A percentile compares a stretch with the other conserved stretches of the same genome.
These are phyloP conservation scores for Nasonovia ribisnigri DNA, from an alignment of 2,888 invertebrate species.

Conservation along the genomic window DNA sequence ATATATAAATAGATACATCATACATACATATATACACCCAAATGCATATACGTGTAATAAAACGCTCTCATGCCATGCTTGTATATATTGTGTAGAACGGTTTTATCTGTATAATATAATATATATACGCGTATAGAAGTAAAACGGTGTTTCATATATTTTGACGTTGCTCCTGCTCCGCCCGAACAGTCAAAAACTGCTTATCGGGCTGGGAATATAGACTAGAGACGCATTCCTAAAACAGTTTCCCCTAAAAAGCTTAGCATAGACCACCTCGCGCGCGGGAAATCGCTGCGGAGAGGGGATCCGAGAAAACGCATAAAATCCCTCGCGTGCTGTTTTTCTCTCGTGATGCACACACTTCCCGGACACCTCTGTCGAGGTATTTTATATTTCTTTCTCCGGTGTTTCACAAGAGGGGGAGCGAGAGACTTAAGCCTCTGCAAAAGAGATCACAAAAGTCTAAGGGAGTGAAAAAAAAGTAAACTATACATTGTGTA, in stretches of 20 bases:
- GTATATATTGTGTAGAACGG: background rate
- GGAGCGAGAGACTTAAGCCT: slow-evolving; percentile 34
- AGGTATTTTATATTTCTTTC: slow-evolving; percentile 17
- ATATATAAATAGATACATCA: background rate
- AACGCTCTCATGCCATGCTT: background rate
- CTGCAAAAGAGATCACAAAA: slow-evolving; percentile 28
- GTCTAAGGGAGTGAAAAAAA: slow-evolving; percentile 5
- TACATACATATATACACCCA: background rate
- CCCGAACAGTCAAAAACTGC: slow-evolving; percentile 54
- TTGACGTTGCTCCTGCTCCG: slow-evolving; percentile 37
- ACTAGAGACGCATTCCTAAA: slow-evolving; percentile 41
- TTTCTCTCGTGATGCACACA: slow-evolving; percentile 32
- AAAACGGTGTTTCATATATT: slow-evolving; percentile 52
- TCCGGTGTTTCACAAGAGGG: background rate
- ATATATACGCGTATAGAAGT: slow-evolving; percentile 11
- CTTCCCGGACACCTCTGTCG: slow-evolving; percentile 41
- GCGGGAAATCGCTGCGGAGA: slow-evolving; percentile 32
- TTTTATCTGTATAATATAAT: slow-evolving; percentile 20
- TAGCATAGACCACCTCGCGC: background rate
- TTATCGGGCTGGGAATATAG: slow-evolving; percentile 34
- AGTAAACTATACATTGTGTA: background rate
- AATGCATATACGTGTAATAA: background rate
- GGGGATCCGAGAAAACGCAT: slow-evolving; percentile 41
- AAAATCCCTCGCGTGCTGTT: slow-evolving; percentile 64
- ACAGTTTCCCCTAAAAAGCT: slow-evolving; percentile 63